Evolutionary conservation across 2,797 vertebrate species (phyloP), one percentile per base, ranked within the genome.

Genomic region (Spondyliosoma cantharus): DNA sequence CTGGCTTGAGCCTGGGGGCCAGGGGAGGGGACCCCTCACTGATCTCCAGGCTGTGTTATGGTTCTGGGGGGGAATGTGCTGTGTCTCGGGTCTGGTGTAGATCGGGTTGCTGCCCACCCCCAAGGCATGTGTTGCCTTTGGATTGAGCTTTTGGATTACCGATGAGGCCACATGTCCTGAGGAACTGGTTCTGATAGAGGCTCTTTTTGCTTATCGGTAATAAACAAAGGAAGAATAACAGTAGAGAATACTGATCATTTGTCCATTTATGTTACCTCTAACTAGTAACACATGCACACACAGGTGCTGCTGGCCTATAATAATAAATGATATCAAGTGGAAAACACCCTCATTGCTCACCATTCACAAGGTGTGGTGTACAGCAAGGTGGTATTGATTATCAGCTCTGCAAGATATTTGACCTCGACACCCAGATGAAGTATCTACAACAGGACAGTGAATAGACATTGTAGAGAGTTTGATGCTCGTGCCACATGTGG

Each of bases 11-110:
- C 81, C 74, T 22, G 19, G 61, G 63, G 86, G 78, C 76, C 29
- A 37, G 5, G 64, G 46, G 46, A 71, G 68, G 46, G 71, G 59
- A 72, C 61, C 71, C 79, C 78, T 85, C 42, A 49, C 77, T 88
- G 87, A 87, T 89, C 85, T 50, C 77, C 68, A 20, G 76, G 59
- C 76, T 83, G 78, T 94, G 91, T 93, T 93, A 60, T 92, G 90
- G 48, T 90, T 93, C 57, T 78, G 62, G 65, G 46, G 79, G 80
- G 79, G 82, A 91, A 87, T 89, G 83, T 89, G 86, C 89, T 91
- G 89, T 20, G 85, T 92, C 83, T 86, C 80, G 85, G 84, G 78
- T 91, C 86, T 91, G 86, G 67, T 85, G 74, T 20, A 42, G 88
- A 90, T 93, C 88, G 89, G 81, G 88, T 93, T 93, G 58, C 89